phyloP scores from a whole-genome alignment of 2,888 invertebrate genomes.

The Melipona bicolor region DNA sequence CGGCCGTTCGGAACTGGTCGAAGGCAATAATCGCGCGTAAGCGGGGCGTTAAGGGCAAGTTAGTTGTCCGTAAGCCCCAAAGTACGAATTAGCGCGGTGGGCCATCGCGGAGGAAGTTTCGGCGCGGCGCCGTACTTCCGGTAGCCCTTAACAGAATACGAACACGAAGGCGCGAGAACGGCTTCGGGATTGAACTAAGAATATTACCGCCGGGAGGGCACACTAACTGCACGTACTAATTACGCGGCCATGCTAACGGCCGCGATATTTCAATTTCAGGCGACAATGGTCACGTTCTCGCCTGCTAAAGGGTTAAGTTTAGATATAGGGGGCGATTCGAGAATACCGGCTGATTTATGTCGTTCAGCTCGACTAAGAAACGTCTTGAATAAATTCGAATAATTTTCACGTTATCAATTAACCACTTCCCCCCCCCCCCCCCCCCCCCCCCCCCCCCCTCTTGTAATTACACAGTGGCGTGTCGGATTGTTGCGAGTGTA shows the following conservation, averaged over 20 bases:
- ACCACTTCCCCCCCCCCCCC: accelerated
- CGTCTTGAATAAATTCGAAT: background rate
- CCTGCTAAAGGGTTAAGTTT: conserved; percentile 7
- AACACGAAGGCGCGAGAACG: conserved; percentile 31
- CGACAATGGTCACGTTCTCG: conserved; percentile 28
- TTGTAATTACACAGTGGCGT: background rate
- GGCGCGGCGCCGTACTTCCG: conserved; percentile 61
- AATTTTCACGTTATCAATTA: background rate
- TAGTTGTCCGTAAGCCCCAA: conserved; percentile 74
- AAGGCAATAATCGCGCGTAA: conserved; percentile 74
- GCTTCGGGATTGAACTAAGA: conserved; percentile 65
- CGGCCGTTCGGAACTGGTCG: conserved; percentile 10
- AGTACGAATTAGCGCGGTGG: conserved; percentile 65
- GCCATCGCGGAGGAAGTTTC: conserved; percentile 49
- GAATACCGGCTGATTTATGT: conserved; percentile 1
- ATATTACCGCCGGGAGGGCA: conserved; percentile 70
- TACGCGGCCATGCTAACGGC: conserved; percentile 60
- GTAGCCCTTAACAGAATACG: conserved; percentile 57
- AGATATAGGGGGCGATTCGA: background rate
- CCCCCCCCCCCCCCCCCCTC: accelerated
- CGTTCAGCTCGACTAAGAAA: background rate
- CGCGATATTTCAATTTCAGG: conserved; percentile 57
- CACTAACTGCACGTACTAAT: conserved; percentile 71
- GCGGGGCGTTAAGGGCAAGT: conserved; percentile 77
- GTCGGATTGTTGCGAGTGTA: background rate